Conservation (phyloP, 2,797 vertebrate genomes). For the Cyprinella venusta region DNA sequence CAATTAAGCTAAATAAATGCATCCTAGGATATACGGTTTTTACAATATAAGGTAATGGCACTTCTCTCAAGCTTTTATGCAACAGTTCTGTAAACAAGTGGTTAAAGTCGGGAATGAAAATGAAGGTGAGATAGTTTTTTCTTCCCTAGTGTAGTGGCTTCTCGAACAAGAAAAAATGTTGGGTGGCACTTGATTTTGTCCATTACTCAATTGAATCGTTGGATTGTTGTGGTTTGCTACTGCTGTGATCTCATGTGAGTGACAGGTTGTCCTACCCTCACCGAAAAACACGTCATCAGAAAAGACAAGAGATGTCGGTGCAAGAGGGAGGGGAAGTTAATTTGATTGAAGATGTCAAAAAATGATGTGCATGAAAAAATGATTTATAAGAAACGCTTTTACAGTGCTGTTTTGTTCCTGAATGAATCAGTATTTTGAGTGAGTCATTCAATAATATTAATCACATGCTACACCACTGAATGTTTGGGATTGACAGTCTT, state of each 20-base stretch:
- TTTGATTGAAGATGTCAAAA: not conserved
- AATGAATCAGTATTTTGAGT: not conserved
- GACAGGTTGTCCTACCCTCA: not conserved
- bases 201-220: not conserved
- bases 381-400: not conserved
- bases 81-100: not conserved
- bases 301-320: no score
- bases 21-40: not conserved
- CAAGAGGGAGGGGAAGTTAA: not conserved
- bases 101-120: not conserved
- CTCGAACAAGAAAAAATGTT: not conserved
- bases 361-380: not conserved
- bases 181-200: not conserved
- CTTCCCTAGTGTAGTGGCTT: not conserved
- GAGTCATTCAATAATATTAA: not conserved
- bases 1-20: slow-evolving; percentile 4
- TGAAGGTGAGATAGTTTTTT: not conserved
- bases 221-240: not conserved
- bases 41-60: slow-evolving; percentile 12
- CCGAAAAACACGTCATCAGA: not conserved
- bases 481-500: not conserved
- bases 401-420: not conserved
- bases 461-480: not conserved
- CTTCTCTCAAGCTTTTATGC: not conserved
- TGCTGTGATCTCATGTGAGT: not conserved